Base-by-base conservation (phyloP, 2,113 vertebrate genomes). In the Jacana jacana region DNA sequence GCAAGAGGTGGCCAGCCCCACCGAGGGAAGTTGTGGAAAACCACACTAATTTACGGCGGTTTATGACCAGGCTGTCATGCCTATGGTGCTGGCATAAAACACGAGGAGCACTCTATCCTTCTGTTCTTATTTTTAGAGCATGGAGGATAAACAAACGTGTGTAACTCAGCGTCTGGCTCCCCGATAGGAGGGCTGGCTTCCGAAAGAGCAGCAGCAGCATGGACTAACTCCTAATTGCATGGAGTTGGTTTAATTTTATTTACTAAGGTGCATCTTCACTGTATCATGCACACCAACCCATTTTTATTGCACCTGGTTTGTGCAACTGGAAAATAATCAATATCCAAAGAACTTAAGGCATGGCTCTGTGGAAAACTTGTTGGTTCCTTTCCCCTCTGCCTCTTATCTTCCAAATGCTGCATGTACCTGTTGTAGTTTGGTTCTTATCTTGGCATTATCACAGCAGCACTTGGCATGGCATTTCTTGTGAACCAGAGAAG, bases 381-480 rank as follows among this genome's bases (percentile, higher is more conserved):
- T 19, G 17, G 16, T 35, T 73, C 65, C 80, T 24, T 10, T 73
- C 51, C 9, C 51, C 9, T 44, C 66, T 13, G 49, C 18, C 54
- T 48, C 37, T n/a, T 48, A 7, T 1, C 16, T 28, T 48, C 79
- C 30, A 24, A 37, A 35, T 8, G 39, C 22, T 55, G 20, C 11
- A 1, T 19, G 46, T 71, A 35, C 33, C 72, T 48, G 19, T 8
- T 20, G 18, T 6, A 8, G 27, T 65, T 83, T 19, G 39, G 7
- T 49, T 79, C 31, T 52, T 30, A 8, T 16, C 28, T 55, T 19
- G 23, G 17, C 17, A 5, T 42, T 31, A 33, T 19, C 6, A 1
- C 25, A 14, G 4, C 13, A 28, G 30, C 19, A 1, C 7, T n/a
- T 7, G 2, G 2, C 8, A 17, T 8, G n/a, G 22, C 4, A 3